Evolutionary conservation across 2,797 vertebrate genomes (phyloP).

Genomic region (Propithecus perrieri): DNA sequence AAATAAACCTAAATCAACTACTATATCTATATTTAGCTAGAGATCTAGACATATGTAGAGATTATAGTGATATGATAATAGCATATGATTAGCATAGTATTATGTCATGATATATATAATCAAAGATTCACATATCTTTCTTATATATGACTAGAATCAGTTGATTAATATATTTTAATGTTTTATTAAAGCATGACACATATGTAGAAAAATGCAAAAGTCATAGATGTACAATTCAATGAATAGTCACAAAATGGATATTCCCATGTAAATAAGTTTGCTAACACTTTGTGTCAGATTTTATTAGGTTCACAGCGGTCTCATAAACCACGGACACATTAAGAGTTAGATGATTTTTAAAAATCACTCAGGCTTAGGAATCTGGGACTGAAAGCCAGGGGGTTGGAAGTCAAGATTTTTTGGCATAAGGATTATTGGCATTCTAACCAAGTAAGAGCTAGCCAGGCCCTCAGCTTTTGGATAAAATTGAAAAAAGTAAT

Average conservation of each 20-base stretch:
- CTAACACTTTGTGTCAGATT: background rate
- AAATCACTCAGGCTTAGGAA: background rate
- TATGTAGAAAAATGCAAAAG: background rate
- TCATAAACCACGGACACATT: background rate
- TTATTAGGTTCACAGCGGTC: background rate
- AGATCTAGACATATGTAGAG: background rate
- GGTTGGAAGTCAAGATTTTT: background rate
- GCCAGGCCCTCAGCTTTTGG: background rate
- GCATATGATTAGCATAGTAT: background rate
- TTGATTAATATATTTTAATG: background rate
- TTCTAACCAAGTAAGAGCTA: background rate
- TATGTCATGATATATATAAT: background rate
- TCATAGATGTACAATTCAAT: background rate
- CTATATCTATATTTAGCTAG: background rate
- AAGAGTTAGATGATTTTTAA: background rate
- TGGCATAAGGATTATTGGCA: background rate
- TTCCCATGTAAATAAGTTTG: background rate
- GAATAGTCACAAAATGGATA: background rate
- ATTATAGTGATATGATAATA: background rate
- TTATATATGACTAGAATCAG: background rate
- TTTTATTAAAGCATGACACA: background rate
- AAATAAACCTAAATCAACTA: background rate
- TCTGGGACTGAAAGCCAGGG: background rate
- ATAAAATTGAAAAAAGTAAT: background rate
- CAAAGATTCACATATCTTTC: background rate